Conservation (phyloP, 2,888 invertebrate species). For the Pasiphila rectangulata region DNA sequence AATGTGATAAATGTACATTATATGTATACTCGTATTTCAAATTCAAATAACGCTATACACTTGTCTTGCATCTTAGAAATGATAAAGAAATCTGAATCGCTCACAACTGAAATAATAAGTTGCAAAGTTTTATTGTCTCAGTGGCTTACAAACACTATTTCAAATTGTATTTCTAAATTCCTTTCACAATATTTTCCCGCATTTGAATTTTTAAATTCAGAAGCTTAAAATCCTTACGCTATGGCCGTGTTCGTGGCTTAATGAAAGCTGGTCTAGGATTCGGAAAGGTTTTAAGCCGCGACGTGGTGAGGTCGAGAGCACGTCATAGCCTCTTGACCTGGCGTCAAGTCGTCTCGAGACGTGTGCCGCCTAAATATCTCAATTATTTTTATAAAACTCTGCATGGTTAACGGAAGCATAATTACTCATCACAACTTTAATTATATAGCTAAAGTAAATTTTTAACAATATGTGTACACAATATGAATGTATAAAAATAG, state of each 20-base stretch:
- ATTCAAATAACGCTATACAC: too few relatives aligned
- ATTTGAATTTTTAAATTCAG: conserved; percentile 5
- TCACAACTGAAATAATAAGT: too few relatives aligned
- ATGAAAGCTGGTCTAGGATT: conserved; percentile 65
- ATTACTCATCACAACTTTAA: background rate
- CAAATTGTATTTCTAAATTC: too few relatives aligned
- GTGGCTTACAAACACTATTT: too few relatives aligned
- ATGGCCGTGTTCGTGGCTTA: conserved; percentile 49
- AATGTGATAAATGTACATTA: too few relatives aligned
- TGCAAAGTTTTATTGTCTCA: too few relatives aligned
- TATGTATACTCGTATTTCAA: too few relatives aligned
- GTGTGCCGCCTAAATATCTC: conserved; percentile 36
- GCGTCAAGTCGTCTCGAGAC: conserved; percentile 37
- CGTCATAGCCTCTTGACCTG: conserved; percentile 72
- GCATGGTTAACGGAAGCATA: background rate
- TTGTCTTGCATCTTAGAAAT: too few relatives aligned
- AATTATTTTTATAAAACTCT: conserved; percentile 29
- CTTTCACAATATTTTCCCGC: background rate
- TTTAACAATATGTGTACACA: too few relatives aligned
- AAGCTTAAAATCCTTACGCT: background rate
- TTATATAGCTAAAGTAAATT: too few relatives aligned
- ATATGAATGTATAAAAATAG: too few relatives aligned
- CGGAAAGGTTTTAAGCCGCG: conserved; percentile 67
- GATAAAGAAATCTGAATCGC: too few relatives aligned
- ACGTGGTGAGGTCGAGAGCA: conserved; percentile 65